A percentile compares a stretch with the other conserved stretches of the same genome.
These are phyloP conservation scores for Aleadryas rufinucha DNA, from an alignment of 2,113 vertebrate species.

Conservation along the genomic window DNA sequence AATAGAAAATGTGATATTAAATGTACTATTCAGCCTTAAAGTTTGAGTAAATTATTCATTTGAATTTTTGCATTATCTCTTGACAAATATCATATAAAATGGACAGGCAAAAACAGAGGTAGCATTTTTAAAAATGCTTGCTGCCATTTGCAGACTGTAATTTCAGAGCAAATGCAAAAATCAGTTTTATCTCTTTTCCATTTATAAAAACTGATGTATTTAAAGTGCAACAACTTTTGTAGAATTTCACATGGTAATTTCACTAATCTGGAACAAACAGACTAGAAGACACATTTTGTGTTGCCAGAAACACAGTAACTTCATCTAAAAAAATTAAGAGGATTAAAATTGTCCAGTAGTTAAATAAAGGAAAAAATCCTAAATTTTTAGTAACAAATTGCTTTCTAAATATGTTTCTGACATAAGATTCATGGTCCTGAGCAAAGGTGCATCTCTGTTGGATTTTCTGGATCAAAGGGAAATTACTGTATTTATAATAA, in stretches of 20 bases:
- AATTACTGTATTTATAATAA: neutral
- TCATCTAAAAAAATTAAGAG: neutral
- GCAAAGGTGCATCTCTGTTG: neutral
- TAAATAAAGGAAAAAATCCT: neutral
- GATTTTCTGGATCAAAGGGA: neutral
- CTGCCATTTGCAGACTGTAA: neutral
- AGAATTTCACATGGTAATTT: constrained; percentile 2
- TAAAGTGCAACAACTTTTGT: constrained; percentile 34
- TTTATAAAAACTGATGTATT: constrained; percentile 4
- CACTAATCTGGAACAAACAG: constrained; percentile 19
- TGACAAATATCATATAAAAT: constrained; percentile 24
- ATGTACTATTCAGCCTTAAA: neutral
- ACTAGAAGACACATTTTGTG: neutral
- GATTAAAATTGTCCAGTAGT: neutral
- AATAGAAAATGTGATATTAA: neutral
- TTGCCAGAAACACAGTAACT: neutral
- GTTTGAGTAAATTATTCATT: neutral
- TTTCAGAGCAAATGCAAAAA: neutral
- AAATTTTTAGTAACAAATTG: neutral
- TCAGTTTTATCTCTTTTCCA: neutral
- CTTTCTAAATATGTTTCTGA: neutral
- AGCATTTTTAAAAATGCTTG: neutral
- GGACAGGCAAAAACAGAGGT: neutral
- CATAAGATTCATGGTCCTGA: neutral
- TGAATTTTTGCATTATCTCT: neutral